These are phyloP conservation scores for Orthonevra nobilis DNA, from an alignment of 2,888 invertebrate species.

Conservation along the genomic window DNA sequence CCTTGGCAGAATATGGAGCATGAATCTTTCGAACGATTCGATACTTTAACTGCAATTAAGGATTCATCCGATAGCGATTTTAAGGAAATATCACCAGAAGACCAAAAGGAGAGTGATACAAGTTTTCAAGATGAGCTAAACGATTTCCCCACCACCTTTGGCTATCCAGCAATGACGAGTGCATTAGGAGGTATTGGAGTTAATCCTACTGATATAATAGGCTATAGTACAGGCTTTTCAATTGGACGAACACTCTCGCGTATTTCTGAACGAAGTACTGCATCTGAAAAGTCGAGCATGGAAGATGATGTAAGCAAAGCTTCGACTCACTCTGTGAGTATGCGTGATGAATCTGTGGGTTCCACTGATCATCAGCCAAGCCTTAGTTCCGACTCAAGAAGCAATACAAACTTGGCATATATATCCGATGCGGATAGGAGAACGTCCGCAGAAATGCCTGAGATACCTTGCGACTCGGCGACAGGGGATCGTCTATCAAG, in stretches of 20 bases:
- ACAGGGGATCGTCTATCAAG: slow-evolving; percentile 82
- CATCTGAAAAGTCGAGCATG: slow-evolving; percentile 92
- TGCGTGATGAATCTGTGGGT: slow-evolving; percentile 90
- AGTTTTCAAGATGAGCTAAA: slow-evolving; percentile 88
- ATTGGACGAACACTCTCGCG: slow-evolving; percentile 89
- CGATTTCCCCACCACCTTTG: slow-evolving; percentile 88
- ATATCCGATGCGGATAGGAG: slow-evolving; percentile 90
- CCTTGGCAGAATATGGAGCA: slow-evolving; percentile 89
- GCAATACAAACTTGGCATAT: slow-evolving; percentile 86
- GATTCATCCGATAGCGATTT: slow-evolving; percentile 79
- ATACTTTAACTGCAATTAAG: slow-evolving; percentile 78
- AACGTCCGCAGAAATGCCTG: slow-evolving; percentile 92
- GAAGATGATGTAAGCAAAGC: slow-evolving; percentile 93
- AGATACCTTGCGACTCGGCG: slow-evolving; percentile 88
- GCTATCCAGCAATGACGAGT: slow-evolving; percentile 84
- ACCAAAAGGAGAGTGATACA: slow-evolving; percentile 82
- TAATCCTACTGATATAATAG: slow-evolving; percentile 85
- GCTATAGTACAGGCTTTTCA: slow-evolving; percentile 88
- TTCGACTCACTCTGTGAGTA: slow-evolving; percentile 90
- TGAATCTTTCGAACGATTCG: slow-evolving; percentile 83
- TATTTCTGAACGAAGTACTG: slow-evolving; percentile 93
- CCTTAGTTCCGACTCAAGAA: slow-evolving; percentile 91
- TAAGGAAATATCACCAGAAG: slow-evolving; percentile 82
- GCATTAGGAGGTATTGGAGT: slow-evolving; percentile 81
- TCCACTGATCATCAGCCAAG: slow-evolving; percentile 93